These are phyloP conservation scores for Oreochromis aureus DNA, from an alignment of 2,113 vertebrate species.

Conservation along the genomic window DNA sequence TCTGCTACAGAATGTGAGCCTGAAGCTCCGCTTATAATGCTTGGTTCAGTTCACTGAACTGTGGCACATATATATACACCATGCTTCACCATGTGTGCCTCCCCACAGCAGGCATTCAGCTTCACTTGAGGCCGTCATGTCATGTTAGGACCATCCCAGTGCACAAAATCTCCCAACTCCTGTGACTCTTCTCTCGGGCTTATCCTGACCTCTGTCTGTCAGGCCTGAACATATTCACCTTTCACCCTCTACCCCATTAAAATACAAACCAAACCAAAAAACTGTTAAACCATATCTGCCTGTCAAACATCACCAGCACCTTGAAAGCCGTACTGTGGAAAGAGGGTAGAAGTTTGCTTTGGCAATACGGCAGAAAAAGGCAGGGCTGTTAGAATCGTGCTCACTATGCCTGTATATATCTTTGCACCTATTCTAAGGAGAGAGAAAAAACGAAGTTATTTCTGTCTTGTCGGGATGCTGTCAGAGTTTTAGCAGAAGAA, in stretches of 20 bases:
- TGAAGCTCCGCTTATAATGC: constrained; percentile 7
- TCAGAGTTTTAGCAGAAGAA: constrained; percentile 10
- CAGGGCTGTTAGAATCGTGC: background rate
- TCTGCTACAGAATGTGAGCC: background rate
- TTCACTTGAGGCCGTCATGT: background rate
- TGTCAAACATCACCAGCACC: background rate
- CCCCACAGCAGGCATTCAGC: background rate
- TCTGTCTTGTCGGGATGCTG: constrained; percentile 10
- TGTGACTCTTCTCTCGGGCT: background rate
- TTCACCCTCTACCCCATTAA: background rate
- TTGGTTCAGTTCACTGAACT: constrained; percentile 15
- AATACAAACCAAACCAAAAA: background rate
- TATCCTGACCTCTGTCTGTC: constrained; percentile 29
- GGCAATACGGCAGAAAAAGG: background rate
- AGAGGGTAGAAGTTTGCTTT: background rate
- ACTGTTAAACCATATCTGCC: background rate
- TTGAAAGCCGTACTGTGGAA: background rate
- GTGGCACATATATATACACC: background rate
- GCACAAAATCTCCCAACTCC: background rate
- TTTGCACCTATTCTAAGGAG: constrained; percentile 35
- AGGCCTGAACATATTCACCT: constrained; percentile 27
- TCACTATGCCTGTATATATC: background rate
- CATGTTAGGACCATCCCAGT: background rate
- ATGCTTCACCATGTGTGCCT: background rate
- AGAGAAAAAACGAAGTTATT: constrained; percentile 12